Base-by-base conservation (phyloP, 1,140 invertebrate species). In the Platyura marginata region DNA sequence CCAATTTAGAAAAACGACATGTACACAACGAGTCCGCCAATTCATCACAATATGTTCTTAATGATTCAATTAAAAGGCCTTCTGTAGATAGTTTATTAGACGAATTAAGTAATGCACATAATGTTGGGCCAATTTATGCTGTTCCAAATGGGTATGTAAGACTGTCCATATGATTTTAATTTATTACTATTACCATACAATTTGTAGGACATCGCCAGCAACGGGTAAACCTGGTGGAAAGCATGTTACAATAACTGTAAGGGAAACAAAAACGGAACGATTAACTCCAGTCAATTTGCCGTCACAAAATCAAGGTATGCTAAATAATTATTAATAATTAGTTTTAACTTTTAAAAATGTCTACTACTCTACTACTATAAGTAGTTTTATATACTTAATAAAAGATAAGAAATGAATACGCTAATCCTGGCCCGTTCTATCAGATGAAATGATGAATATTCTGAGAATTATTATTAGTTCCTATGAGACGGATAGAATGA, bases 41-140 rank as follows among this genome's bases (percentile, higher is more conserved):
- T 40, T 10, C n/a, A 22, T 21, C 21, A 22, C 20, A 21, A 40
- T 22, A 40, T 22, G 36, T 11, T 47, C 20, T 44, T 29, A 21
- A 21, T 34, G 43, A 47, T 48, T 40, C 43, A 36, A 29, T 63
- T 15, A 54, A 58, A 39, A 69, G 84, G 41, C 83, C 81, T 13
- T 79, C 85, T 1, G 83, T 93, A 36, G 88, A 93, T 59, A 84
- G 80, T 47, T 68, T 93, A 18, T 64, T 93, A 13, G 87, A 91
- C 47, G 86, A 93, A 60, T 67, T 93, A 45, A 81, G 75, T 63
- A 61, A 57, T 48, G 58, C 58, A 18, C 54, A 56, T 34, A 34
- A 16, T 25, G 15, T n/a, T 37, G 42, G 39, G 21, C 42, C 37
- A 18, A 51, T 59, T 18, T 75, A 80, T 43, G 77, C 78, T 42